Conservation (phyloP, 2,797 vertebrate genomes). For the Acomys russatus region DNA sequence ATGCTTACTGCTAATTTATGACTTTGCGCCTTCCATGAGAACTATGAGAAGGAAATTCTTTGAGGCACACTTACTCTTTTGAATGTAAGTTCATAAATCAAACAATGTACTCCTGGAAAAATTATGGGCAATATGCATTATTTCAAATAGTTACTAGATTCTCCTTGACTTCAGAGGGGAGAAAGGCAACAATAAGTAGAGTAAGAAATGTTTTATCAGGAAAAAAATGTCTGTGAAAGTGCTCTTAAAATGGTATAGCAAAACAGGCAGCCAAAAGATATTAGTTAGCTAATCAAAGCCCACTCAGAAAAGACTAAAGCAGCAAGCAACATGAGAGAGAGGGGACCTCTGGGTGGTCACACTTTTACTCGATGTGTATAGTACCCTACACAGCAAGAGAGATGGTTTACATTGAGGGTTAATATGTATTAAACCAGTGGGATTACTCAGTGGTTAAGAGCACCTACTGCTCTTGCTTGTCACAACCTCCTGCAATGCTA, state of each 20-base stretch:
- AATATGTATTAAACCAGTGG: not conserved
- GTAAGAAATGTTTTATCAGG: not conserved
- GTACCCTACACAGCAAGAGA: not conserved
- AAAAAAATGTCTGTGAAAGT: not conserved
- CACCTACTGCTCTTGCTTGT: not conserved
- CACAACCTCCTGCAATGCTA: not conserved
- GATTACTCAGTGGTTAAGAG: not conserved
- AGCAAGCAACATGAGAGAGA: not conserved
- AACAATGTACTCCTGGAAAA: constrained; percentile 43
- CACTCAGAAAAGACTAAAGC: not conserved
- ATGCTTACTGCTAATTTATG: constrained; percentile 55
- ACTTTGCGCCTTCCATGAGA: constrained; percentile 74
- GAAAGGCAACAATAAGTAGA: constrained; percentile 53
- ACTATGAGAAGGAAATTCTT: constrained; percentile 71
- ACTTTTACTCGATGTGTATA: not conserved
- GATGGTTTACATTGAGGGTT: not conserved
- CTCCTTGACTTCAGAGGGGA: constrained; percentile 41
- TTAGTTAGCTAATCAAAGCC: not conserved
- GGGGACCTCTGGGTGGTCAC: not conserved
- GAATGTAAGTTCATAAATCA: constrained; percentile 72
- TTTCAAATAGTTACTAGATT: constrained; percentile 47
- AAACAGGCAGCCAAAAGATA: not conserved
- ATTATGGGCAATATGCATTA: not conserved
- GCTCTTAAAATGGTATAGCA: not conserved
- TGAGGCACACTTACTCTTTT: constrained; percentile 41